Conservation (phyloP, 2,113 vertebrate species). For the Eudorcas thomsonii region DNA sequence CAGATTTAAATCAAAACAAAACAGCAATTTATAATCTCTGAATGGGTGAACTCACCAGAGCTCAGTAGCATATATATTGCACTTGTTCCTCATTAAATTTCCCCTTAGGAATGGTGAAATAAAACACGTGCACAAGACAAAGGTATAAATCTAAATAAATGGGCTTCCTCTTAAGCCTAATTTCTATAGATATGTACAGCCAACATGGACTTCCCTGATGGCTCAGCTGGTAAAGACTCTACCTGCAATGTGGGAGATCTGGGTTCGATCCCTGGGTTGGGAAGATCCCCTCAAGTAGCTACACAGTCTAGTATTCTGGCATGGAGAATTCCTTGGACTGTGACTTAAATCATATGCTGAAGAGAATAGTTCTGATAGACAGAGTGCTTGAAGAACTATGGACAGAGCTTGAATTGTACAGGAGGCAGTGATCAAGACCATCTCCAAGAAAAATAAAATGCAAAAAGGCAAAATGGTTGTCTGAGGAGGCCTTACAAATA, state of each 20-base stretch:
- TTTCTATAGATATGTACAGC: neutral
- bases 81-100: neutral
- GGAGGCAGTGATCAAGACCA: neutral
- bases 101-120: neutral
- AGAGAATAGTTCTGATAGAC: neutral
- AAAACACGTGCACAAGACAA: neutral
- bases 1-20: slow-evolving; percentile 4
- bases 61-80: neutral
- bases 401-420: neutral
- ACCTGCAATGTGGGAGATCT: neutral
- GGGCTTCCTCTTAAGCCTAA: neutral
- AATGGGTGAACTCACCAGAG: neutral
- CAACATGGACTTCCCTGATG: neutral
- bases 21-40: neutral
- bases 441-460: neutral
- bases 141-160: neutral
- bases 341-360: neutral
- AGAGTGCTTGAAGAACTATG: neutral
- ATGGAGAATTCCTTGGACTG: neutral
- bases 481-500: neutral
- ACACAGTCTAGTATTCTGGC: neutral
- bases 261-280: neutral
- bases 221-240: neutral
- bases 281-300: neutral
- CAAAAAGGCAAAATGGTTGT: neutral